These are phyloP conservation scores for Epinotia brunnichana DNA, from an alignment of 2,888 invertebrate genomes.

Conservation along the genomic window DNA sequence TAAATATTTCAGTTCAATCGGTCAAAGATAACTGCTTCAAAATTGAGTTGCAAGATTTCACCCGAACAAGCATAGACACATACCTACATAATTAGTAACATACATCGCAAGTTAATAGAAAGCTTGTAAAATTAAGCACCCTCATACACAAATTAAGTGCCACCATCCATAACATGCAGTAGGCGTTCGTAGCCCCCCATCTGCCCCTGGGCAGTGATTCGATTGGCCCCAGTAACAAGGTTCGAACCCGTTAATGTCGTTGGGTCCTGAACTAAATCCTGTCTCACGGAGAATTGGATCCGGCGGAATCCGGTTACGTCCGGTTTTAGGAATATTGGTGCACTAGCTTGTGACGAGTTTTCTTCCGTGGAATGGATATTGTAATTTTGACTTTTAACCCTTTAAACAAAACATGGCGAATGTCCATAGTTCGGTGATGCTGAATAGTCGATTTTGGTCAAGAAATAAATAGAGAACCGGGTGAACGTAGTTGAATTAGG, in stretches of 20 bases:
- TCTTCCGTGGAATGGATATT: not conserved
- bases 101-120: too few species aligned
- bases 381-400: too few species aligned
- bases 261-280: constrained; percentile 20
- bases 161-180: not conserved
- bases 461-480: too few species aligned
- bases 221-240: constrained; percentile 28
- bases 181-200: not conserved
- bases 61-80: too few species aligned
- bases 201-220: constrained; percentile 11
- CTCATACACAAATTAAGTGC: not conserved
- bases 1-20: too few species aligned
- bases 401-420: too few species aligned
- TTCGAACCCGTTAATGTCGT: constrained; percentile 32
- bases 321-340: not conserved
- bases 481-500: too few species aligned
- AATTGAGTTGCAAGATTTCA: too few species aligned
- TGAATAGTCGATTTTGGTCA: too few species aligned
- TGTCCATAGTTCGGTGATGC: too few species aligned
- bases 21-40: too few species aligned
- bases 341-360: not conserved
- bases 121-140: not conserved
- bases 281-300: constrained; percentile 28
- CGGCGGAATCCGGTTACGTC: constrained; percentile 4
- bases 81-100: too few species aligned